Conservation (phyloP, 2,888 invertebrate genomes). For the Brenthis hecate region DNA sequence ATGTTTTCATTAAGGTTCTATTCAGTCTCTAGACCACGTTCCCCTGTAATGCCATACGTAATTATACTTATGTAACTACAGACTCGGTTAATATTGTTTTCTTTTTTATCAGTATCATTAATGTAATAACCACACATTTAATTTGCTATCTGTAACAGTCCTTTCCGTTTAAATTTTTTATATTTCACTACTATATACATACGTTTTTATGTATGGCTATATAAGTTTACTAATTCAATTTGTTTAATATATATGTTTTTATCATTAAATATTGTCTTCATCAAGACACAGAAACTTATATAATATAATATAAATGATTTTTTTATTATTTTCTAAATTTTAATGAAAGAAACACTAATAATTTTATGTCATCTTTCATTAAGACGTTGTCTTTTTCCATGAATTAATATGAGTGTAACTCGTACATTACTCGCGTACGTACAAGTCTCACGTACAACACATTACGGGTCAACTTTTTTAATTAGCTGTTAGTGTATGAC, state of each 20-base stretch:
- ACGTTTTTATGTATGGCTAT: background rate
- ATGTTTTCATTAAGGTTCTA: slow-evolving; percentile 27
- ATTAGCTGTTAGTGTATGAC: slow-evolving; percentile 37
- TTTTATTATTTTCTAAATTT: background rate
- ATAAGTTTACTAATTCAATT: background rate
- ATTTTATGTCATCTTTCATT: slow-evolving; percentile 3
- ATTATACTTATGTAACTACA: slow-evolving; percentile 35
- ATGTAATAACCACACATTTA: slow-evolving; percentile 34
- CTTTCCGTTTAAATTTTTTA: slow-evolving; percentile 33
- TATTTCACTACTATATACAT: slow-evolving; percentile 3
- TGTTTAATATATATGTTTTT: background rate
- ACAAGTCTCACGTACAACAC: slow-evolving; percentile 17
- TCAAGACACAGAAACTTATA: no score
- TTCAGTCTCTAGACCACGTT: slow-evolving; percentile 31
- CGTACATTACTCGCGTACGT: slow-evolving; percentile 29
- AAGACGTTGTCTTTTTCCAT: slow-evolving; percentile 19
- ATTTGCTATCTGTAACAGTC: slow-evolving; percentile 36
- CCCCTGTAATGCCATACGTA: slow-evolving; percentile 33
- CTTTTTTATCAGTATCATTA: slow-evolving; percentile 35
- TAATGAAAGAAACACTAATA: background rate
- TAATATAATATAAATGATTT: background rate
- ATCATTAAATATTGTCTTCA: no score
- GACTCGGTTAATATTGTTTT: slow-evolving; percentile 34
- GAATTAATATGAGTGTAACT: slow-evolving; percentile 30
- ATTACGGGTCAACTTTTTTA: slow-evolving; percentile 32